Evolutionary conservation across 2,888 invertebrate genomes (phyloP).

Genomic region (Epicampocera succincta): DNA sequence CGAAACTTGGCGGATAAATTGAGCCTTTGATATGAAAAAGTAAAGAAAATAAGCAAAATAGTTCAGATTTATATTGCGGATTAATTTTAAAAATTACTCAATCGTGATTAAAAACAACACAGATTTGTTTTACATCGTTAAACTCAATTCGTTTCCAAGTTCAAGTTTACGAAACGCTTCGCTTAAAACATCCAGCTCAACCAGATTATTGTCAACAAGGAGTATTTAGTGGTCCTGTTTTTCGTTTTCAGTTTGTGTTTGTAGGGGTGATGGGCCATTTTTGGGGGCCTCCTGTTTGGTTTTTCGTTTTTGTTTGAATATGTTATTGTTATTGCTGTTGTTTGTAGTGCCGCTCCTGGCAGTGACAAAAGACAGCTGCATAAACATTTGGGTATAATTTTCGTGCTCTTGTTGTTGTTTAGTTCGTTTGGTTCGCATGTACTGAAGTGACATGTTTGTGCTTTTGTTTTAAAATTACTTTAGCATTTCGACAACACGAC

Average conservation of each 20-base stretch:
- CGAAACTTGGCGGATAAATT: too few species aligned
- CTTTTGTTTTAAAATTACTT: conserved; percentile 26
- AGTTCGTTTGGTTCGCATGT: conserved; percentile 28
- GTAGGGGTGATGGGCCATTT: not conserved
- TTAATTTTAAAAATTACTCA: too few species aligned
- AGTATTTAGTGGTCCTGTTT: too few species aligned
- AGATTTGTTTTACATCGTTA: too few species aligned
- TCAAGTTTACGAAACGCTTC: too few species aligned
- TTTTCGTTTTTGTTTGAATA: conserved; percentile 11
- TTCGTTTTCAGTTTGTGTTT: not conserved
- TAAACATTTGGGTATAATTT: conserved; percentile 30
- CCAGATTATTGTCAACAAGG: too few species aligned
- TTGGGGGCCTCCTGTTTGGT: not conserved
- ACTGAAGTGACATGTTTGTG: conserved; percentile 29
- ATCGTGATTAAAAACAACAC: too few species aligned
- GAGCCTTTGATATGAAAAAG: too few species aligned
- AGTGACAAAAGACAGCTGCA: conserved; percentile 41
- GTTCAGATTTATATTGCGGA: too few species aligned
- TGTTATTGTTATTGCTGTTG: conserved; percentile 32
- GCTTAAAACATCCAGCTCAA: too few species aligned
- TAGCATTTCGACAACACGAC: conserved; percentile 3
- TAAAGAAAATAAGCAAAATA: too few species aligned
- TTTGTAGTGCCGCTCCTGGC: not conserved
- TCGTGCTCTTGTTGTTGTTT: conserved; percentile 12
- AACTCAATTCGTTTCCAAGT: too few species aligned